These are phyloP conservation scores for Theonella swinhoei DNA, from an alignment of 37 sponge, comb jelly and placozoan species.

Conservation along the genomic window DNA sequence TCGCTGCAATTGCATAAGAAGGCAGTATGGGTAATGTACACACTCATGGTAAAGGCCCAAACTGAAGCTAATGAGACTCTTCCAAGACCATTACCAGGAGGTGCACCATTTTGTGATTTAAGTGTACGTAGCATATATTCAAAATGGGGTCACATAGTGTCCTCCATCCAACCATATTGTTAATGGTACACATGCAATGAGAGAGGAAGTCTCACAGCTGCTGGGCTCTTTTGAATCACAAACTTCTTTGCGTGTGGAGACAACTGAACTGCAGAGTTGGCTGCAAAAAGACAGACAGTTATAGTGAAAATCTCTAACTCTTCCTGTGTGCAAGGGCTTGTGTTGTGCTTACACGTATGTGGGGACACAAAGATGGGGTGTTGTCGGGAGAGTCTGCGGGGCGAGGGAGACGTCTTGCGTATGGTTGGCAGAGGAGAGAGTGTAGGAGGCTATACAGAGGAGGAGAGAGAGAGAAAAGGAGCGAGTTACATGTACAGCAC, in stretches of 20 bases:
- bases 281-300: neutral
- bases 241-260: conserved; percentile 57
- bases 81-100: too few species aligned
- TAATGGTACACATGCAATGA: too few species aligned
- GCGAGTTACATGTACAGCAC: neutral
- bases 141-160: too few species aligned
- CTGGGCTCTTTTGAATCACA: conserved; percentile 58
- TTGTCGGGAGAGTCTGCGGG: conserved; percentile 59
- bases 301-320: neutral
- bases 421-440: conserved; percentile 70
- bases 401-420: conserved; percentile 48
- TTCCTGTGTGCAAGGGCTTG: too few species aligned
- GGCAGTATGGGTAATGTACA: neutral
- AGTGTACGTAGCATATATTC: too few species aligned
- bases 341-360: conserved; percentile 53
- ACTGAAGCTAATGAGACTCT: too few species aligned
- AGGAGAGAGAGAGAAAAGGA: neutral
- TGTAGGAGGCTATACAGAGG: neutral
- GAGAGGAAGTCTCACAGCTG: conserved; percentile 52
- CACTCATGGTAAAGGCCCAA: neutral
- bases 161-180: too few species aligned
- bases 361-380: conserved; percentile 80
- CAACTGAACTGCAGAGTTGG: neutral
- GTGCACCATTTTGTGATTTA: too few species aligned
- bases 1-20: neutral